Evolutionary conservation across 2,797 vertebrate species (phyloP), one percentile per base, ranked within the genome.

Genomic region (Phataginus tricuspis): DNA sequence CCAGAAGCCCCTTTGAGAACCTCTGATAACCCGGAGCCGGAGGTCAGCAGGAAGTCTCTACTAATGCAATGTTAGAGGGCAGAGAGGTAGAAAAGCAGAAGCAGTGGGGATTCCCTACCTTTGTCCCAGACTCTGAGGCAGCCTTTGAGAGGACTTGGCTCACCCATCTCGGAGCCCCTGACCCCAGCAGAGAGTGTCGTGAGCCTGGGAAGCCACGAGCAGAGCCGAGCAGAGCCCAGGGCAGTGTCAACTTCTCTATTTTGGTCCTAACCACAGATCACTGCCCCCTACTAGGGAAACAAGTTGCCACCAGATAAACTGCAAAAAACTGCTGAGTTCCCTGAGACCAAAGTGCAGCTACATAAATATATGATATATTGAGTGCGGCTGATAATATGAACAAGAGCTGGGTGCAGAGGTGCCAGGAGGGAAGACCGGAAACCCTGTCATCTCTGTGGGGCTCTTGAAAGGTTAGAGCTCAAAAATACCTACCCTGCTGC

Each of bases 241-340:
- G 11, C 1, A 1, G 14, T 0, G 4, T 27, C 19, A 27, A 34
- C 77, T 34, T 39, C 37, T 85, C 51, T 91, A 79, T 82, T 95
- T 91, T 49, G 7, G 92, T 61, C 71, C 72, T 49, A 27, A 69
- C 51, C 31, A 51, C 72, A 71, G 31, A 85, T 77, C 51, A 12
- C 37, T 93, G 51, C 18, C 12, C 39, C 14, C 25, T 51, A 42
- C 66, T 29, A 79, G 68, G 94, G 95, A 96, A 97, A 92, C 53
- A 42, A 27, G 66, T 31, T 45, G n/a, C 71, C 68, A 57, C 83
- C 90, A 91, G 86, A 96, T 94, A 97, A 96, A 90, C 61, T 25
- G 53, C 59, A 25, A 4, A 37, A 96, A 95, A 51, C 45, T 42
- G 19, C 91, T 37, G 79, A 80, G 57, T 69, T 69, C 74, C n/a